Base-by-base conservation (phyloP, 2,113 vertebrate species). In the Vulpes lagopus region DNA sequence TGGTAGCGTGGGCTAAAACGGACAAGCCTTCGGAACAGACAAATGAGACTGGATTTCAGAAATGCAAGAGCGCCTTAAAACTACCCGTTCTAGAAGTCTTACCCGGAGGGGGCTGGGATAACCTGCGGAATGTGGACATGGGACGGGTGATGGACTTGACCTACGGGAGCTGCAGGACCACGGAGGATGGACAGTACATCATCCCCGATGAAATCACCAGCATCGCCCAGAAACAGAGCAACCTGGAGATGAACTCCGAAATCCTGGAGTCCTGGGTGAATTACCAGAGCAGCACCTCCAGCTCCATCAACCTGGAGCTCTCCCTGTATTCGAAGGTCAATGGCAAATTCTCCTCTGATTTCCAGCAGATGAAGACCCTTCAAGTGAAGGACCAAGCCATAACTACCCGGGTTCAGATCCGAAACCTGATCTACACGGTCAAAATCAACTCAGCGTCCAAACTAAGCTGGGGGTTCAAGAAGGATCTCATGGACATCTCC, bases 81-180 rank as follows among this genome's bases (percentile, higher is more conserved):
- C 79, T 99, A 35, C 97, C 99, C 1, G 98, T 99, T 0, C 97
- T 99, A 95, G 99, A 99, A 96, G 99, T 99, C 80, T 98, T 99
- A 59, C 99, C 99, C 0, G 99, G 99, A 0, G 99, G 99, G 0
- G 99, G 99, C 55, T 99, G 99, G 99, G 99, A 99, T 96, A 99
- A 99, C 71, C 99, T 99, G 59, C 98, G 99, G 2, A 99, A 99
- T 93, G 4, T 99, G 92, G 99, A 99, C 85, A 99, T 99, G 99
- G 99, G 99, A 5, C 98, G 99, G 86, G 99, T 99, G 85, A 99
- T 99, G 98, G 98, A 98, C 83, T 82, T 99, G 91, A 99, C 98
- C 90, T 99, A 99, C 96, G 98, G 91, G 0, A 98, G 98, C 93
- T 99, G 99, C 94, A 99, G 98, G 98, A 99, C 99, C 97, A 99